Evolutionary conservation across 1,140 invertebrate species (phyloP), one percentile per base, ranked within the genome.

Genomic region (Holcopasites calliopsidis): DNA sequence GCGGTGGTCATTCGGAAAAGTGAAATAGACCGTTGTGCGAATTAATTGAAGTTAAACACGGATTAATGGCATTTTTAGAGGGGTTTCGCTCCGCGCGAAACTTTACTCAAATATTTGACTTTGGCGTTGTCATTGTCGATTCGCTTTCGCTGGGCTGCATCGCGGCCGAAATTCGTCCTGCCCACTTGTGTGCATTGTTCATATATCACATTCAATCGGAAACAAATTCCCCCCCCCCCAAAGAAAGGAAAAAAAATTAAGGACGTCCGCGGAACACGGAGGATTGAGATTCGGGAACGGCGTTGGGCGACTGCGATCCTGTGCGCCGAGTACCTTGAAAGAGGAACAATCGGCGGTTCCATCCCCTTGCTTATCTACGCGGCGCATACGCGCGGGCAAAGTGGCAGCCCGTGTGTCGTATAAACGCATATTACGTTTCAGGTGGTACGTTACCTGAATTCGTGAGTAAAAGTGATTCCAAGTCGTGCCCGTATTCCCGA

Each of bases 11-110:
- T 23, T 50, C 7, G 18, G 47, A 58, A 66, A 68, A 57, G 52
- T 31, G 72, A 58, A 75, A 68, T 58, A 70, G 49, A 76, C 75
- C 68, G 66, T 70, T 42, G 28, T 26, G 50, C 40, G 40, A 54
- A 77, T 77, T 72, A 77, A 77, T 83, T 60, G 71, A 79, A 83
- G 80, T 83, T 83, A 83, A 83, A 82, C 81, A 82, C 44, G 70
- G 73, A 79, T 83, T 83, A 83, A 83, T 83, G 68, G 71, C 71
- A 57, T 76, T 83, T 83, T 83, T 77, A 70, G 54, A 65, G 58
- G n/a, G 28, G 69, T 55, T 44, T 28, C 58, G 44, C 62, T 11
- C 40, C 40, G 23, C 70, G 54, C 54, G 64, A 40, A 70, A 77
- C 58, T 78, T 33, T 49, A 71, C 68, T 83, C 79, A 83, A 83